These are phyloP conservation scores for Agrilus cyanescens DNA, from an alignment of 2,888 invertebrate species.

Conservation along the genomic window DNA sequence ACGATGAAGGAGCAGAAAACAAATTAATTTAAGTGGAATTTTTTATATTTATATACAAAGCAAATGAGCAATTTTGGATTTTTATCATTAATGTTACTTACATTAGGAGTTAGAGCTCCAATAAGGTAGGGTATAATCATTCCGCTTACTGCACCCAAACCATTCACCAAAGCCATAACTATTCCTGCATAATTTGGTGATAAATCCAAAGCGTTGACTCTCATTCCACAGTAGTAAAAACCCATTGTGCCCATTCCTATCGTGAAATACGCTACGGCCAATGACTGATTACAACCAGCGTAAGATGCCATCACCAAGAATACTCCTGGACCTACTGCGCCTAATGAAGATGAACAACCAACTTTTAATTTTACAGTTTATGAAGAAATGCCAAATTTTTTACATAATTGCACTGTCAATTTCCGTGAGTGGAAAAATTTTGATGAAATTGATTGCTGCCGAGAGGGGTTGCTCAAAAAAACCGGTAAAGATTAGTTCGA, in stretches of 20 bases:
- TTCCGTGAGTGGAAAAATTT: too few species aligned
- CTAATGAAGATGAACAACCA: slow-evolving; percentile 29
- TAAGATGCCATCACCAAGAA: slow-evolving; percentile 52
- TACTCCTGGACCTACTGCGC: slow-evolving; percentile 49
- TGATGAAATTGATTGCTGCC: too few species aligned
- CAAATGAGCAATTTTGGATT: too few species aligned
- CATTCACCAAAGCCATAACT: slow-evolving; percentile 51
- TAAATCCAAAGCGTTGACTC: slow-evolving; percentile 53
- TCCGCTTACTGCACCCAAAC: slow-evolving; percentile 48
- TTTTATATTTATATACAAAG: too few species aligned
- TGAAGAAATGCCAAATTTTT: too few species aligned
- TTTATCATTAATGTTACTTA: slow-evolving; percentile 38
- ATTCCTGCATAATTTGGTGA: slow-evolving; percentile 53
- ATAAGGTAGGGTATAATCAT: slow-evolving; percentile 49
- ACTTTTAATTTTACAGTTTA: too few species aligned
- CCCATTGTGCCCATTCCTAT: slow-evolving; percentile 55
- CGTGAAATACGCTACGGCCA: slow-evolving; percentile 44
- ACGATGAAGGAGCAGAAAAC: too few species aligned
- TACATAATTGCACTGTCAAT: too few species aligned
- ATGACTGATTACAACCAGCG: slow-evolving; percentile 42
- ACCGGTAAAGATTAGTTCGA: too few species aligned
- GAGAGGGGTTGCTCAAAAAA: too few species aligned
- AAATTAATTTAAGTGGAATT: too few species aligned
- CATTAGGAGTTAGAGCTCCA: slow-evolving; percentile 47
- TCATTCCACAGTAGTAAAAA: slow-evolving; percentile 55